Percentiles rank a stretch among this genome's conserved stretches.
These are phyloP conservation scores for Choloepus hoffmanni DNA, from an alignment of 2,113 vertebrate genomes.

Conservation along the genomic window DNA sequence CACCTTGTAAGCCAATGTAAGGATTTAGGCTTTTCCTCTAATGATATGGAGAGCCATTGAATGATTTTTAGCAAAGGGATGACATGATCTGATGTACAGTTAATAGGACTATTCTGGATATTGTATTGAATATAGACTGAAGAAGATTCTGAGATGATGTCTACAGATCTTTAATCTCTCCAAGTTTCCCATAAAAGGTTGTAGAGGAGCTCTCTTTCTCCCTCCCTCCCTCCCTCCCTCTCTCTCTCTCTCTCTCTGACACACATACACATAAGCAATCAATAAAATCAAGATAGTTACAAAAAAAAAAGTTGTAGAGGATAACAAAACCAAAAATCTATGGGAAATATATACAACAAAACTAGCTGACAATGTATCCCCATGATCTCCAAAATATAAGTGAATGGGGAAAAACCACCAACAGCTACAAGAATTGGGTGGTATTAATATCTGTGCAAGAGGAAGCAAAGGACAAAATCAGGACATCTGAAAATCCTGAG, in stretches of 20 bases:
- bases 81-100: neutral
- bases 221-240: too few species aligned
- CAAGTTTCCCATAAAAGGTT: neutral
- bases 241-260: too few species aligned
- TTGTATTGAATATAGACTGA: neutral
- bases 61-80: neutral
- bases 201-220: too few species aligned
- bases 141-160: neutral
- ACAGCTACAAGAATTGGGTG: neutral
- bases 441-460: neutral
- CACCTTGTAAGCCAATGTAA: neutral
- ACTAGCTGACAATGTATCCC: neutral
- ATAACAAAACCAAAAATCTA: neutral
- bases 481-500: neutral
- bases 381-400: neutral
- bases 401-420: neutral
- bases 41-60: neutral
- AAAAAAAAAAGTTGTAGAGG: neutral
- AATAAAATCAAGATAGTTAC: too few species aligned
- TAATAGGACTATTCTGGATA: neutral
- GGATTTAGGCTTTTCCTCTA: neutral
- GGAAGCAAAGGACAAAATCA: neutral
- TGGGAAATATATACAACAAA: neutral
- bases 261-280: too few species aligned
- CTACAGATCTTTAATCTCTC: neutral